These are phyloP conservation scores for Epizoanthus ramosus DNA, from an alignment of 92 coral and sea anemone genomes.

Conservation along the genomic window DNA sequence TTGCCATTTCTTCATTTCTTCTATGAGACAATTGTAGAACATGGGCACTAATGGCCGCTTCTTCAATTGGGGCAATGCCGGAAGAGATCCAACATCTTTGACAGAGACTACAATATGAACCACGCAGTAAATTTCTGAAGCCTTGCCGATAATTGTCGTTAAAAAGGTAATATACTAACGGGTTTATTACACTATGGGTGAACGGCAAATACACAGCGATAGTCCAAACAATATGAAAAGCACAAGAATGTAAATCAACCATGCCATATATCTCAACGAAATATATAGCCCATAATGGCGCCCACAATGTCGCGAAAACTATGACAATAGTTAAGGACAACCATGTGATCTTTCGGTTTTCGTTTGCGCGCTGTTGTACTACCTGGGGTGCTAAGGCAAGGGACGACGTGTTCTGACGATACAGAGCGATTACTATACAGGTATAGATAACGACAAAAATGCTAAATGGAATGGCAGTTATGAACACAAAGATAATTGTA, in stretches of 20 bases:
- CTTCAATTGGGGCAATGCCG: too few species aligned
- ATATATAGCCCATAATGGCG: not conserved
- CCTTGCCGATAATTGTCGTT: too few species aligned
- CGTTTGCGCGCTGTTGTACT: conserved; percentile 8
- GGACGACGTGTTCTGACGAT: not conserved
- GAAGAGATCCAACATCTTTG: not conserved
- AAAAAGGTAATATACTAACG: too few species aligned
- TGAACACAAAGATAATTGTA: not conserved
- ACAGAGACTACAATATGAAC: not conserved
- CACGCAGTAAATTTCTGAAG: not conserved
- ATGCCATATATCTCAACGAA: not conserved
- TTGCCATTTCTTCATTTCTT: too few species aligned
- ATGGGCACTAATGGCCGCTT: too few species aligned
- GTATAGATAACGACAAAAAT: not conserved
- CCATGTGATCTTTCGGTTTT: conserved; percentile 7
- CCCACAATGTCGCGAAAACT: conserved; percentile 5
- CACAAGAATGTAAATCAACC: not conserved
- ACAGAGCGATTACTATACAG: not conserved
- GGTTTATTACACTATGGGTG: not conserved
- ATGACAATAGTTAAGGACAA: conserved; percentile 10
- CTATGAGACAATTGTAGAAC: too few species aligned
- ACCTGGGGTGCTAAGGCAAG: conserved; percentile 3
- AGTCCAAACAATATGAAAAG: not conserved
- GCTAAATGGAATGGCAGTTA: conserved; percentile 10
- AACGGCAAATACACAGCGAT: not conserved